Evolutionary conservation across 2,888 invertebrate species (phyloP).

Genomic region (Euplexia lucipara): DNA sequence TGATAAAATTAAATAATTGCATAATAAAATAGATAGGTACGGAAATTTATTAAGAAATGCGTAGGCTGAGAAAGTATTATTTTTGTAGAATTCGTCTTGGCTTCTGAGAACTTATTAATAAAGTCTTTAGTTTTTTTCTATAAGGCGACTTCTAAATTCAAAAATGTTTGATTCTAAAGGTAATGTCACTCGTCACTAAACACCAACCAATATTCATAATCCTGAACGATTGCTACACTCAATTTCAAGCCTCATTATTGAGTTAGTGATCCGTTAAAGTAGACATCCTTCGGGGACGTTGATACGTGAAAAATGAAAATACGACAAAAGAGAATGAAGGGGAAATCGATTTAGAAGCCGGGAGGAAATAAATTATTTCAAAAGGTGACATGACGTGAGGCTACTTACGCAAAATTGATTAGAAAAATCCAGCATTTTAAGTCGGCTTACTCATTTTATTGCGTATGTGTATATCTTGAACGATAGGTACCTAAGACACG

Average conservation of each 20-base stretch:
- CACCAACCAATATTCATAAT: conserved; percentile 43
- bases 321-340: not conserved
- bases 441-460: no score
- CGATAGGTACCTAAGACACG: no score
- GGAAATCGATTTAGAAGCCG: not conserved
- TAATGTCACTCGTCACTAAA: conserved; percentile 33
- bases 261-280: conserved; percentile 42
- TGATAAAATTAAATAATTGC: conserved; percentile 35
- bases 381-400: no score
- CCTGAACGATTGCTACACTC: conserved; percentile 22
- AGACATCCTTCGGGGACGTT: conserved; percentile 16
- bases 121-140: no score
- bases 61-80: not conserved
- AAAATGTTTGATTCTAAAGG: conserved; percentile 1
- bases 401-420: no score
- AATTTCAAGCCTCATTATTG: conserved; percentile 58
- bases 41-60: conserved; percentile 24
- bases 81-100: conserved; percentile 1
- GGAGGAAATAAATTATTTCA: no score
- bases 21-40: conserved; percentile 27
- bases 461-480: no score
- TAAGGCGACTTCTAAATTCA: not conserved
- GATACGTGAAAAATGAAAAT: conserved; percentile 12
- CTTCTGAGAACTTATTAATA: not conserved
- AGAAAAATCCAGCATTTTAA: no score